These are phyloP conservation scores for Paramuricea clavata DNA, from an alignment of 92 coral and sea anemone species.

Conservation along the genomic window DNA sequence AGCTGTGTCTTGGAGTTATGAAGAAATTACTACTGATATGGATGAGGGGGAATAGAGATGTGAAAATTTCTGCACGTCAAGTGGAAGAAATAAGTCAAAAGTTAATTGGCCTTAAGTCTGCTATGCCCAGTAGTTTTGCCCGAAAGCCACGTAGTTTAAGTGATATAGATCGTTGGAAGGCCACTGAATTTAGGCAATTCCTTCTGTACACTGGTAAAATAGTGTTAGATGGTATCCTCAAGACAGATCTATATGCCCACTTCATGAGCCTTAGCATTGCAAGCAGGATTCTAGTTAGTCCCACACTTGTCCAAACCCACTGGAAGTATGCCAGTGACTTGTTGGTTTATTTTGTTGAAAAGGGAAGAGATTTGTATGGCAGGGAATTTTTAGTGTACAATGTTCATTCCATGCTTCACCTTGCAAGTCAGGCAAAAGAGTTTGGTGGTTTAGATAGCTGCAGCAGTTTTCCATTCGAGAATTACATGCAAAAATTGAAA, in stretches of 20 bases:
- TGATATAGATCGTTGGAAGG: slow-evolving; percentile 7
- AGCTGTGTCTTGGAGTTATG: slow-evolving; percentile 11
- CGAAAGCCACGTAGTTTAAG: slow-evolving; percentile 9
- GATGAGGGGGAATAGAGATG: background rate
- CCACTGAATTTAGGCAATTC: slow-evolving; percentile 11
- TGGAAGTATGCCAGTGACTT: slow-evolving; percentile 40
- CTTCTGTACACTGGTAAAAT: background rate
- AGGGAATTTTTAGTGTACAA: slow-evolving; percentile 23
- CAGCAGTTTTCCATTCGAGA: slow-evolving; percentile 34
- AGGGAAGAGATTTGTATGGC: slow-evolving; percentile 13
- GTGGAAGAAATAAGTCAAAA: background rate
- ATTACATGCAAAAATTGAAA: slow-evolving; percentile 6
- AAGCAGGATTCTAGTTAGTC: slow-evolving; percentile 35
- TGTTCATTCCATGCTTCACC: slow-evolving; percentile 29
- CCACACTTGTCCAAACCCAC: background rate
- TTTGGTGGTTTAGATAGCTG: slow-evolving; percentile 6
- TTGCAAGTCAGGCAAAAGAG: background rate
- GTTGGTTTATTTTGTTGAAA: slow-evolving; percentile 38
- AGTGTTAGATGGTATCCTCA: background rate
- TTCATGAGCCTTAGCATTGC: slow-evolving; percentile 30
- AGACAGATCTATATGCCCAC: slow-evolving; percentile 19
- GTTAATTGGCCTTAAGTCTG: background rate
- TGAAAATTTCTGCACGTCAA: background rate
- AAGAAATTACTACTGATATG: background rate
- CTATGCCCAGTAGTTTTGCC: background rate